Evolutionary conservation across 2,113 vertebrate species (phyloP).

Genomic region (Cichladusa arquata): DNA sequence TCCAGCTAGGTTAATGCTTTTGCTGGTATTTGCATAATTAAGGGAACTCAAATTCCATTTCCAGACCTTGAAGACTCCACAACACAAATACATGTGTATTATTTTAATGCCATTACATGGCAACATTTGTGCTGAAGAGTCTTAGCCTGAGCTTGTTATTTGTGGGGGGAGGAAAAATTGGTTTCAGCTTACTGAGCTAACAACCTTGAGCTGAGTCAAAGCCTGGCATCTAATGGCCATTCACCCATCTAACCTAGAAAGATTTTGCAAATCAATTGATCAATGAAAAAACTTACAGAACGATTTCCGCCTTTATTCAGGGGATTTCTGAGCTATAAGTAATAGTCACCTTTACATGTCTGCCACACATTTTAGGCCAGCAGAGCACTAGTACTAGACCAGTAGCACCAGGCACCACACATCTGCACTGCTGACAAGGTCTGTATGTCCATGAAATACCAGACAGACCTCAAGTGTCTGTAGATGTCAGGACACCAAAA

Average conservation of each 20-base stretch:
- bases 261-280: background rate
- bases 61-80: background rate
- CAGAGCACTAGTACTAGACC: background rate
- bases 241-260: background rate
- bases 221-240: background rate
- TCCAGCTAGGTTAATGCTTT: background rate
- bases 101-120: background rate
- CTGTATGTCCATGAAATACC: background rate
- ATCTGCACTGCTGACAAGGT: background rate
- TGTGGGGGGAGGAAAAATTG: background rate
- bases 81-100: background rate
- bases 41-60: background rate
- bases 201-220: background rate
- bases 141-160: background rate
- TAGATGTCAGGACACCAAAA: background rate
- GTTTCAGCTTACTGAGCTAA: background rate
- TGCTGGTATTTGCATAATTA: background rate
- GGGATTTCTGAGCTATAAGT: background rate
- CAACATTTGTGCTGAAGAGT: background rate
- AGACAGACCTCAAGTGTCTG: background rate
- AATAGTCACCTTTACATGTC: background rate
- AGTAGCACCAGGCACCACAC: background rate
- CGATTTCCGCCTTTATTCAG: background rate
- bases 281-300: background rate
- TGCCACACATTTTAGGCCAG: background rate